Conservation (phyloP, 2,113 vertebrate species). For the Turdus rufiventris region DNA sequence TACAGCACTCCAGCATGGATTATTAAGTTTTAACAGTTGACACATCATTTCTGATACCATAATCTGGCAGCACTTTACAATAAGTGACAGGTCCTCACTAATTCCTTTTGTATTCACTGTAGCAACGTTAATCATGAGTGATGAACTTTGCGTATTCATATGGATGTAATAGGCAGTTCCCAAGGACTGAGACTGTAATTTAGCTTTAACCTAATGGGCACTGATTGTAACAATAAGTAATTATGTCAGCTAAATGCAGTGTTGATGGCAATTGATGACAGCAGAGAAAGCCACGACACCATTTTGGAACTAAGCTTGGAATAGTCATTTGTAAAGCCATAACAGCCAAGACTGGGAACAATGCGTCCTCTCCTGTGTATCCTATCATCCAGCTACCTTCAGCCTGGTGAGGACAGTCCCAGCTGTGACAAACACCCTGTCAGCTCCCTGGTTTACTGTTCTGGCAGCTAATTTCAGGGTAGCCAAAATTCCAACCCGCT, state of each 20-base stretch:
- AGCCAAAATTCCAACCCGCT: neutral
- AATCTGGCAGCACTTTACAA: slow-evolving; percentile 65
- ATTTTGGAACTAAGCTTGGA: slow-evolving; percentile 64
- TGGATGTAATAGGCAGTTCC: slow-evolving; percentile 73
- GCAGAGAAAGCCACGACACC: slow-evolving; percentile 55
- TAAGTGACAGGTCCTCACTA: slow-evolving; percentile 68
- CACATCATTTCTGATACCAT: slow-evolving; percentile 50
- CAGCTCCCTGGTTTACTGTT: neutral
- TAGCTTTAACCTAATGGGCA: slow-evolving; percentile 70
- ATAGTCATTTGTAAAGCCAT: slow-evolving; percentile 50
- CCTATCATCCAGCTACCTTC: slow-evolving; percentile 50
- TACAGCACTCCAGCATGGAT: slow-evolving; percentile 60
- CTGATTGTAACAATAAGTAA: slow-evolving; percentile 73
- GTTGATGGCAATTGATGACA: slow-evolving; percentile 68
- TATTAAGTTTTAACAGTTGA: slow-evolving; percentile 60
- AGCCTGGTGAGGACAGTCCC: neutral
- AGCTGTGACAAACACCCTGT: slow-evolving; percentile 33
- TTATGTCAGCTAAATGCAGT: slow-evolving; percentile 73
- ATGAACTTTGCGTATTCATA: slow-evolving; percentile 73
- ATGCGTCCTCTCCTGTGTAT: slow-evolving; percentile 55
- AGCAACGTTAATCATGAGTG: slow-evolving; percentile 71
- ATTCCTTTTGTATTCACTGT: slow-evolving; percentile 66
- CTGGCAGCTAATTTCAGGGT: neutral
- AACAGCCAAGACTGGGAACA: slow-evolving; percentile 18
- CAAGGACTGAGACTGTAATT: slow-evolving; percentile 73